A percentile compares a stretch with the other conserved stretches of the same genome.
These are phyloP conservation scores for Drosophila conformis DNA, from an alignment of 2,888 invertebrate genomes.

Conservation along the genomic window DNA sequence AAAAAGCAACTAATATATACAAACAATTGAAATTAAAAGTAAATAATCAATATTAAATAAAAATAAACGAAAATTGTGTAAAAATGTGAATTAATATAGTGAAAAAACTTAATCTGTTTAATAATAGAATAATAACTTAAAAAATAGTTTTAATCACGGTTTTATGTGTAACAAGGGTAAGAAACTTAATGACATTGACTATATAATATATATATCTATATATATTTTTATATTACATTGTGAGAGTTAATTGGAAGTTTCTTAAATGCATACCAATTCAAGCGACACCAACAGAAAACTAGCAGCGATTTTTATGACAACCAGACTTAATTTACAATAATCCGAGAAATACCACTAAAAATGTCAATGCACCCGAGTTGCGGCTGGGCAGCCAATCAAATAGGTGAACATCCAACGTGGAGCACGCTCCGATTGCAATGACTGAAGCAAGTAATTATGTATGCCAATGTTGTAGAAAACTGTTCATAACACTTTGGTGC, in stretches of 20 bases:
- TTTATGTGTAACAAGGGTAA: not conserved
- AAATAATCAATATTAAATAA: not conserved
- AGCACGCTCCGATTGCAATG: conserved; percentile 59
- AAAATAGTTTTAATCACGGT: not conserved
- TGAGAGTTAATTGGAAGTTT: not conserved
- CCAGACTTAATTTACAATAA: conserved; percentile 31
- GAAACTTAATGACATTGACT: not conserved
- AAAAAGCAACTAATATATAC: not conserved
- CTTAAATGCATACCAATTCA: not conserved
- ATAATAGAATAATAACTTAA: not conserved
- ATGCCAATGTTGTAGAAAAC: conserved; percentile 67
- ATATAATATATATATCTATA: too few relatives aligned
- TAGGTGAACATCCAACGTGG: conserved; percentile 32
- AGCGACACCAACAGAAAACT: conserved; percentile 1
- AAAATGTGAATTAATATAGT: not conserved
- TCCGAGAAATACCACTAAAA: conserved; percentile 26
- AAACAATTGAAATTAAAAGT: not conserved
- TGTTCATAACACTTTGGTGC: conserved; percentile 66
- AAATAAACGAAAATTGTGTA: not conserved
- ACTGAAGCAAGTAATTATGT: conserved; percentile 61
- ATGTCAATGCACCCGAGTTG: conserved; percentile 51
- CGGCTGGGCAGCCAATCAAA: conserved; percentile 14
- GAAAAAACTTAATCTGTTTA: not conserved
- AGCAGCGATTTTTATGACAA: conserved; percentile 11
- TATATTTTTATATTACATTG: not conserved